Evolutionary conservation across 2,113 vertebrate genomes (phyloP).

Genomic region (Bostrychus sinensis): DNA sequence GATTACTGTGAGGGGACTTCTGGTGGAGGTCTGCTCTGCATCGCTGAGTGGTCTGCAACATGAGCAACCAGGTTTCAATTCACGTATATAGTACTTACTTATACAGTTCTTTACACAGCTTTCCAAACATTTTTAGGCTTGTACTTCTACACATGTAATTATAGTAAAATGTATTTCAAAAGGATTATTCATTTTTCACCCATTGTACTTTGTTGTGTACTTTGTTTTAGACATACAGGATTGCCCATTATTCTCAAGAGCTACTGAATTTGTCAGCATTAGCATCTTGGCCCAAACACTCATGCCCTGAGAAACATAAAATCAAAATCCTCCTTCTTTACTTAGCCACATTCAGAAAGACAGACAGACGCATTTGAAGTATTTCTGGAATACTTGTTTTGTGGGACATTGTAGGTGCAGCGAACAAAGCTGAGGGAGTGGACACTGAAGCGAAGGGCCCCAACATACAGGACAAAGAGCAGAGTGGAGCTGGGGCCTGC

Average conservation of each 20-base stretch:
- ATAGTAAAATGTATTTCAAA: too few relatives aligned
- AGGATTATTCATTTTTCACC: too few relatives aligned
- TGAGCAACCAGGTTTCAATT: conserved; percentile 29
- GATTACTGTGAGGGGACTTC: neutral
- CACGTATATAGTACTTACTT: neutral
- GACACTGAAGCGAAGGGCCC: conserved; percentile 39
- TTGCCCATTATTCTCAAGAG: neutral
- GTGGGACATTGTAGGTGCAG: conserved; percentile 70
- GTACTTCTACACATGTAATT: too few relatives aligned
- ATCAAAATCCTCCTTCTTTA: conserved; percentile 48
- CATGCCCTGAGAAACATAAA: conserved; percentile 38
- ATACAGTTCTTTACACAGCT: too few relatives aligned
- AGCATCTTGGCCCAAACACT: conserved; percentile 30
- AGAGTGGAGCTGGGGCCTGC: conserved; percentile 43
- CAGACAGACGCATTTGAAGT: conserved; percentile 63
- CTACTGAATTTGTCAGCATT: conserved; percentile 15
- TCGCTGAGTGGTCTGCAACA: neutral
- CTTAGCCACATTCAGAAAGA: conserved; percentile 52
- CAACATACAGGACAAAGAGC: conserved; percentile 70
- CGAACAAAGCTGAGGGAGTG: conserved; percentile 70
- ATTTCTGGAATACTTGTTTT: conserved; percentile 73
- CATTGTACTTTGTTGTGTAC: neutral
- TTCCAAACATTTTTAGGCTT: too few relatives aligned
- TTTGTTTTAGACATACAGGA: neutral
- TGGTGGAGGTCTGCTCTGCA: conserved; percentile 11